These are phyloP conservation scores for Pristionchus mayeri DNA, from an alignment of 2,888 invertebrate genomes.

Conservation along the genomic window DNA sequence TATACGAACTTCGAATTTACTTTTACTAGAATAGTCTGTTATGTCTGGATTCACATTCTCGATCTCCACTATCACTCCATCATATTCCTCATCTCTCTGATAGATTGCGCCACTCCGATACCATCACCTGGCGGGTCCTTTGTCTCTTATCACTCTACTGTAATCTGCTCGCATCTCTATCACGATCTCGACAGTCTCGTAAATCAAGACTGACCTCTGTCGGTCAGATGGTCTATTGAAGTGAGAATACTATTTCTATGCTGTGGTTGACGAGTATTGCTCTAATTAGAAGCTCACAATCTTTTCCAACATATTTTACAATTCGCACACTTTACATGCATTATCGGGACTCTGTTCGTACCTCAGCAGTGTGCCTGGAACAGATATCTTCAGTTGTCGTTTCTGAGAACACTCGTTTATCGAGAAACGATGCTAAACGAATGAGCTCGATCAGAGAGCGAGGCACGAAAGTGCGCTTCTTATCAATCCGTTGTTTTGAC, in stretches of 20 bases:
- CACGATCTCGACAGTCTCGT: background rate
- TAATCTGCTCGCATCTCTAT: background rate
- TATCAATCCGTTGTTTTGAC: background rate
- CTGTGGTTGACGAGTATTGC: background rate
- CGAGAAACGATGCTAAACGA: too few species aligned
- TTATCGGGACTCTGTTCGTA: too few species aligned
- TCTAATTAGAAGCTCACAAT: background rate
- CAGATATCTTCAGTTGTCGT: background rate
- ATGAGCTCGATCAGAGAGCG: background rate
- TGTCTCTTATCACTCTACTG: background rate
- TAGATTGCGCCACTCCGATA: constrained; percentile 15
- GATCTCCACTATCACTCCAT: background rate
- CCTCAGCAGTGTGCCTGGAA: too few species aligned
- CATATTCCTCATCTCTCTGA: background rate
- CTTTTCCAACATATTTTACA: background rate
- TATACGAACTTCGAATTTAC: background rate
- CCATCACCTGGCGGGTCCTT: background rate
- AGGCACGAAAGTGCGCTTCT: background rate
- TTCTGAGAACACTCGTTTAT: too few species aligned
- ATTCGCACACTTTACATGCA: background rate
- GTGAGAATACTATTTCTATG: too few species aligned
- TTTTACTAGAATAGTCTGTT: background rate
- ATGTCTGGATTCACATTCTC: background rate
- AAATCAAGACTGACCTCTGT: background rate
- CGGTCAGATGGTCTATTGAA: background rate